A percentile compares a stretch with the other conserved stretches of the same genome.
Evolutionary conservation across 2,797 vertebrate species (phyloP).

Genomic region (Hypotaenidia okinawae): DNA sequence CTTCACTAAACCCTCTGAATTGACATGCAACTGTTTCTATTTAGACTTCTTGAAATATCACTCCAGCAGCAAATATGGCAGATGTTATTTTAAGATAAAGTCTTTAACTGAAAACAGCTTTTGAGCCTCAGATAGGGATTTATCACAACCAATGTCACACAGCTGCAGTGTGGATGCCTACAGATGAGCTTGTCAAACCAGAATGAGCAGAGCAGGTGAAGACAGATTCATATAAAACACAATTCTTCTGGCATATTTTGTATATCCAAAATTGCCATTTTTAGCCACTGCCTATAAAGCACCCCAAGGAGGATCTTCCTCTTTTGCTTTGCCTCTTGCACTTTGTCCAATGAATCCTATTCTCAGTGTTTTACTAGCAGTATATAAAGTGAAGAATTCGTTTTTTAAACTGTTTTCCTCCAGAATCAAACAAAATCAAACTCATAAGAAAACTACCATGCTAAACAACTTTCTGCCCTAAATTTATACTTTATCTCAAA

Average conservation of each 20-base stretch:
- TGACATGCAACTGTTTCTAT: neutral
- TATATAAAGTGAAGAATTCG: neutral
- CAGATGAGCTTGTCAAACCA: neutral
- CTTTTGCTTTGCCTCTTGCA: neutral
- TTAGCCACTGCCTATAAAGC: neutral
- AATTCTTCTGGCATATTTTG: neutral
- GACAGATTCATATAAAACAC: neutral
- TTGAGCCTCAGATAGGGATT: neutral
- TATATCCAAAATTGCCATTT: neutral
- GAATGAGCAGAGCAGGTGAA: neutral
- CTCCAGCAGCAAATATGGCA: neutral
- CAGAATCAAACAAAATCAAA: neutral
- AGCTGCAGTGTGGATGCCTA: neutral
- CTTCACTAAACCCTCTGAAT: neutral
- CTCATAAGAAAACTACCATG: neutral
- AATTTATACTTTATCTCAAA: neutral
- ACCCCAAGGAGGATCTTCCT: neutral
- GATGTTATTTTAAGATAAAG: conserved; percentile 33
- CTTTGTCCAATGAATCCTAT: neutral
- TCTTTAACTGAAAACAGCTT: conserved; percentile 3
- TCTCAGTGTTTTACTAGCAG: neutral
- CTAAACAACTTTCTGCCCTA: neutral
- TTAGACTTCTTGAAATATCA: neutral
- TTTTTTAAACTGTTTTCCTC: neutral
- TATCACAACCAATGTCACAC: neutral